Percentiles rank a stretch among this genome's conserved stretches.
Evolutionary conservation across 2,113 vertebrate species (phyloP).

Genomic region (Paramormyrops kingsleyae): DNA sequence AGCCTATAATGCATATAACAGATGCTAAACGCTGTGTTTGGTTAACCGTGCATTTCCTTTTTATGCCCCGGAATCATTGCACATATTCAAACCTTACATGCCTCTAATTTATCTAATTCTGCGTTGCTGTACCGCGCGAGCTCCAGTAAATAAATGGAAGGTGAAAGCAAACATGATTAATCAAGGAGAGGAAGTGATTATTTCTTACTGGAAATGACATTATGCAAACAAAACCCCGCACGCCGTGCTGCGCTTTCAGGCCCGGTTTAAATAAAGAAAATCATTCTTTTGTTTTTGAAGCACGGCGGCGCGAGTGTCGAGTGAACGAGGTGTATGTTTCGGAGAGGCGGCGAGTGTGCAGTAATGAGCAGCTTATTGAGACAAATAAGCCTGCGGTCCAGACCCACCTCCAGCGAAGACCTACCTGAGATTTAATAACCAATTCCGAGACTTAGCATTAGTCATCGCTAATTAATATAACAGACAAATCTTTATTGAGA

Average conservation of each 20-base stretch:
- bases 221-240: constrained; percentile 38
- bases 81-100: constrained; percentile 10
- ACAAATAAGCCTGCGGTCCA: constrained; percentile 43
- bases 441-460: constrained; percentile 30
- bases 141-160: constrained; percentile 29
- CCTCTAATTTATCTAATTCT: constrained; percentile 22
- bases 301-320: background rate
- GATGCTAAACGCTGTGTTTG: constrained; percentile 49
- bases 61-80: constrained; percentile 29
- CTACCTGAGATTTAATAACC: constrained; percentile 23
- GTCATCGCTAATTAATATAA: constrained; percentile 30
- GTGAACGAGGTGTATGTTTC: constrained; percentile 17
- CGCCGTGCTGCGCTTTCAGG: constrained; percentile 26
- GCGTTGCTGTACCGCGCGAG: constrained; percentile 10
- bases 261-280: constrained; percentile 21
- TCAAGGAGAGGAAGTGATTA: constrained; percentile 34
- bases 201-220: constrained; percentile 41
- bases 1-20: constrained; percentile 50
- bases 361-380: constrained; percentile 16
- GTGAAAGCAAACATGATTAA: constrained; percentile 42
- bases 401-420: constrained; percentile 26
- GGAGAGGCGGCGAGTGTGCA: constrained; percentile 22
- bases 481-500: background rate
- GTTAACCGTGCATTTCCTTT: constrained; percentile 18
- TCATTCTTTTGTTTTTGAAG: constrained; percentile 18